These are phyloP conservation scores for Bathynomus jamesi DNA, from an alignment of 1,140 invertebrate species.

Conservation along the genomic window DNA sequence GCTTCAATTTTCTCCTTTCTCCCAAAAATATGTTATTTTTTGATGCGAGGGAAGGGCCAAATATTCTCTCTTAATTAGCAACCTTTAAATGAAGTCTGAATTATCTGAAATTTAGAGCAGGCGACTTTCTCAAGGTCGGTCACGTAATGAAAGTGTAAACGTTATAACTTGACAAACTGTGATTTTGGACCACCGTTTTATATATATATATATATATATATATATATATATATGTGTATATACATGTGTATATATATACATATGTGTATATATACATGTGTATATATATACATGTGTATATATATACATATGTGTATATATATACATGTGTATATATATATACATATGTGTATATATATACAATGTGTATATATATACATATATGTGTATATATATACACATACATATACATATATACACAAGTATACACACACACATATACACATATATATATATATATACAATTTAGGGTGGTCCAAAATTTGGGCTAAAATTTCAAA, in stretches of 20 bases:
- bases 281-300: neutral
- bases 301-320: neutral
- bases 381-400: conserved; percentile 7
- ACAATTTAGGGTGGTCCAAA: too few species aligned
- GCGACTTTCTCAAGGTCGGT: too few species aligned
- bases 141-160: too few species aligned
- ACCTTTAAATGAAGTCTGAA: too few species aligned
- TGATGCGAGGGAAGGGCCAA: too few species aligned
- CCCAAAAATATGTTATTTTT: too few species aligned
- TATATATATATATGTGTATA: neutral
- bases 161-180: too few species aligned
- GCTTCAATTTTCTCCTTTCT: too few species aligned
- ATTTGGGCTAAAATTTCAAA: too few species aligned
- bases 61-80: too few species aligned
- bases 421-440: neutral
- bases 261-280: neutral
- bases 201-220: conserved; percentile 12
- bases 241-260: neutral
- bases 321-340: neutral
- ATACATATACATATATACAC: conserved; percentile 7
- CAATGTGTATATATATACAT: neutral
- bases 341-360: neutral
- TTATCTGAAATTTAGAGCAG: too few species aligned
- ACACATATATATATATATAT: neutral
- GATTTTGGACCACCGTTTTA: neutral